Evolutionary conservation across 2,113 vertebrate genomes (phyloP), one percentile per base, ranked within the genome.

Genomic region (Desmodus rotundus): DNA sequence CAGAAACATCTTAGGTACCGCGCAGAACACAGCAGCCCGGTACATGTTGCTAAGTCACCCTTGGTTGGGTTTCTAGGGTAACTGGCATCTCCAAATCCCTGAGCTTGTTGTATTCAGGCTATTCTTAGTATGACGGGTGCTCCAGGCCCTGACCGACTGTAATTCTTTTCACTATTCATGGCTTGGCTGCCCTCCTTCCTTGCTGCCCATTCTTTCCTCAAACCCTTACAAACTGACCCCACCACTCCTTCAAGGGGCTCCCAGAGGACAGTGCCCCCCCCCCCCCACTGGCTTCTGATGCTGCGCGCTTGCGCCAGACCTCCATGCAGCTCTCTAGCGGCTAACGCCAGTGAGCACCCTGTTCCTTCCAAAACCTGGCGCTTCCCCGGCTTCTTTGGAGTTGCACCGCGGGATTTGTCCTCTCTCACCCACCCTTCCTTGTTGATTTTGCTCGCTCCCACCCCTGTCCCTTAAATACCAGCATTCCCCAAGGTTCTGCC

Each of bases 41-140:
- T 58, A 7, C 38, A 10, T 0, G 76, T 90, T 96, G 92, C 95
- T 63, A 88, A 70, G 92, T 81, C 16, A 28, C 58, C 74, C 13
- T 43, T 65, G 76, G 47, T 67, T 38, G 68, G 43, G 96, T 96
- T 86, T 97, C 96, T 81, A 96, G 94, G 96, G 90, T 85, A 97
- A 92, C 22, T 26, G 31, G 58, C 80, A 67, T 89, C 87, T 93
- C 90, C 45, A 4, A 63, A 31, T 38, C 58, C 78, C 74, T 0
- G 0, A 43, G 72, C 56, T 93, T 70, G 89, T 93, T 70, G 89
- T 61, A 13, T n/a, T 61, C 72, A 67, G 77, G 76, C 83, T 87
- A 65, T 82, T 95, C 73, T 74, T 63, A 50, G 47, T 47, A 16
- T 0, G 15, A 28, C 11, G 17, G 63, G 15, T 26, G 81, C 43